A percentile compares a stretch with the other conserved stretches of the same genome.
Evolutionary conservation across 2,797 vertebrate species (phyloP).

Genomic region (Sciaenops ocellatus): DNA sequence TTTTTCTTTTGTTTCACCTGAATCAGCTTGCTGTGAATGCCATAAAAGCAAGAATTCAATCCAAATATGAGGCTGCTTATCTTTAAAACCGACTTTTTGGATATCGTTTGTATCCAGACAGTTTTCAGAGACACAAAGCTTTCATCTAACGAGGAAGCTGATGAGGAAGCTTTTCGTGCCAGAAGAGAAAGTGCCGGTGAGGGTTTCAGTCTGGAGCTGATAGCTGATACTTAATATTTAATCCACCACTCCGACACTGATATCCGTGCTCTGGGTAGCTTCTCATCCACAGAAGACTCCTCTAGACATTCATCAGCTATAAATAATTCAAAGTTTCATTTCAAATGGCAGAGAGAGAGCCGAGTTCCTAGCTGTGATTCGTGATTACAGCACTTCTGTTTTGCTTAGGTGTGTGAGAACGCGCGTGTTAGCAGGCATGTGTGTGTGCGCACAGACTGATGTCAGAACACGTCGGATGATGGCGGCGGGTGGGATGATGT

Average conservation of each 20-base stretch:
- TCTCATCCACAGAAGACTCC: conserved; percentile 36
- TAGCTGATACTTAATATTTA: conserved; percentile 68
- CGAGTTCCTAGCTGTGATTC: conserved; percentile 1
- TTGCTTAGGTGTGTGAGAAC: background rate
- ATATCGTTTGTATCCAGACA: background rate
- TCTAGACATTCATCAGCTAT: conserved; percentile 38
- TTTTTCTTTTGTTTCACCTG: conserved; percentile 5
- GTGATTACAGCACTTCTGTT: background rate
- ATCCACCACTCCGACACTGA: conserved; percentile 49
- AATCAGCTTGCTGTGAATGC: background rate
- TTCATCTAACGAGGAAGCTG: conserved; percentile 27
- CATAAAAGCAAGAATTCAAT: background rate
- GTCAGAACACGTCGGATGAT: background rate
- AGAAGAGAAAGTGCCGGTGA: conserved; percentile 19
- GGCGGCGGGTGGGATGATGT: conserved; percentile 1
- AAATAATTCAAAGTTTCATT: conserved; percentile 54
- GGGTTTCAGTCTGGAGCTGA: conserved; percentile 43
- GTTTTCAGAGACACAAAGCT: conserved; percentile 14
- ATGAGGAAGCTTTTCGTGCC: conserved; percentile 22
- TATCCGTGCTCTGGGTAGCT: conserved; percentile 42
- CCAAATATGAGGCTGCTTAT: background rate
- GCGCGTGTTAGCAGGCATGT: background rate
- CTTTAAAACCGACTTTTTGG: background rate
- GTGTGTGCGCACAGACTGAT: background rate
- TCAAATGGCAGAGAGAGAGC: conserved; percentile 6